A percentile compares a stretch with the other conserved stretches of the same genome.
Conservation (phyloP, 2,888 invertebrate species). For the Epirrita christyi region DNA sequence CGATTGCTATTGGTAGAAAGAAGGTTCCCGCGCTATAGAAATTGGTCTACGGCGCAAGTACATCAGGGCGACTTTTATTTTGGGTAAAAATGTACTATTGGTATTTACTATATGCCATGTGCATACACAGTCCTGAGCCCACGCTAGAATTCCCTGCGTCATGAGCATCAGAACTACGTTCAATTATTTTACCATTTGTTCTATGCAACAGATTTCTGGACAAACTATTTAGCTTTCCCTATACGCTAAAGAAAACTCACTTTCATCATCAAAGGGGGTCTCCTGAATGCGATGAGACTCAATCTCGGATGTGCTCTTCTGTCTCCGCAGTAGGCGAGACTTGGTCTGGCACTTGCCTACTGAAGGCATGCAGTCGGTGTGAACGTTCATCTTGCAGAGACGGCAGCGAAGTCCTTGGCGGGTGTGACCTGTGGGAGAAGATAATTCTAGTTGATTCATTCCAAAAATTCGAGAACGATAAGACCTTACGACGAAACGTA, state of each 20-base stretch:
- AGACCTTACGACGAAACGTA: no score
- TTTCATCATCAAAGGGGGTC: constrained; percentile 89
- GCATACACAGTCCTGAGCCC: no score
- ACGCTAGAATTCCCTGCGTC: no score
- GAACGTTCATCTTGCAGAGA: constrained; percentile 95
- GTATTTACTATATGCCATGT: no score
- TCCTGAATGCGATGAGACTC: constrained; percentile 88
- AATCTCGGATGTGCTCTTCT: constrained; percentile 95
- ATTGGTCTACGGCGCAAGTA: no score
- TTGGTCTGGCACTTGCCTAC: constrained; percentile 94
- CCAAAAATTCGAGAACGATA: no score
- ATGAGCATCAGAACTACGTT: no score
- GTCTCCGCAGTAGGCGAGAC: constrained; percentile 92
- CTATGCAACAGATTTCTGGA: background rate
- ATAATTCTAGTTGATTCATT: no score
- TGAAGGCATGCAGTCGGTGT: constrained; percentile 94
- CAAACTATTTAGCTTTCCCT: background rate
- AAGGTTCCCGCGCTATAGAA: no score
- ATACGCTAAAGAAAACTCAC: constrained; percentile 81
- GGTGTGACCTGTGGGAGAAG: constrained; percentile 90
- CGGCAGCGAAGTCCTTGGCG: constrained; percentile 95
- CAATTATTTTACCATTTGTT: constrained; percentile 11
- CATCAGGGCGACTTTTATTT: no score
- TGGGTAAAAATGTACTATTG: no score
- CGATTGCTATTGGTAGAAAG: no score